These are phyloP conservation scores for Palythoa heliodiscus DNA, from an alignment of 92 coral and sea anemone genomes.

Conservation along the genomic window DNA sequence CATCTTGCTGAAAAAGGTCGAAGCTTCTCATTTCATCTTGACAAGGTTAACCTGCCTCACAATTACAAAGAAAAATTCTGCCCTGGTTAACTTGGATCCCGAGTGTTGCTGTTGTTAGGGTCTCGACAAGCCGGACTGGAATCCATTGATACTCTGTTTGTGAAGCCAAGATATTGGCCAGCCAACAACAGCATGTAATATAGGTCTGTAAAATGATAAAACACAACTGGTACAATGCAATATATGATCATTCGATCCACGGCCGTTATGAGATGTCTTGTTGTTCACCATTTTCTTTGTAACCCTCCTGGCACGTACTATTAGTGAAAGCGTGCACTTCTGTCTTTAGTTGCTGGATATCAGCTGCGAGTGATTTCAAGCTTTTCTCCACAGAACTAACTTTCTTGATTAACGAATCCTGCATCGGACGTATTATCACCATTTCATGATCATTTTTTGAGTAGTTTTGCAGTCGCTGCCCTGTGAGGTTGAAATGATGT, in stretches of 20 bases:
- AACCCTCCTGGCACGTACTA: background rate
- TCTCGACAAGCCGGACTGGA: no score
- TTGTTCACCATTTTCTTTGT: background rate
- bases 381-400: slow-evolving; percentile 7
- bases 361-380: background rate
- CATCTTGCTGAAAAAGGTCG: no score
- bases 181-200: no score
- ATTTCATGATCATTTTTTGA: background rate
- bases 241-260: background rate
- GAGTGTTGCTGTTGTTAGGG: no score
- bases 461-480: slow-evolving; percentile 25
- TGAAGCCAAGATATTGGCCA: no score
- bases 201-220: no score
- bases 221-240: no score
- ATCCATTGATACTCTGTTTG: no score
- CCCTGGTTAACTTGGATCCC: no score
- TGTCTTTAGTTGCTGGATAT: slow-evolving; percentile 17
- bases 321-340: background rate
- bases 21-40: no score
- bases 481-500: background rate
- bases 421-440: background rate
- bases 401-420: slow-evolving; percentile 18
- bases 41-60: no score
- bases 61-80: no score
- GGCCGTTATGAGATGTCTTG: background rate